A percentile compares a stretch with the other conserved stretches of the same genome.
phyloP scores from a whole-genome alignment of 2,888 invertebrate species.

The Hypselothyrea guttata region DNA sequence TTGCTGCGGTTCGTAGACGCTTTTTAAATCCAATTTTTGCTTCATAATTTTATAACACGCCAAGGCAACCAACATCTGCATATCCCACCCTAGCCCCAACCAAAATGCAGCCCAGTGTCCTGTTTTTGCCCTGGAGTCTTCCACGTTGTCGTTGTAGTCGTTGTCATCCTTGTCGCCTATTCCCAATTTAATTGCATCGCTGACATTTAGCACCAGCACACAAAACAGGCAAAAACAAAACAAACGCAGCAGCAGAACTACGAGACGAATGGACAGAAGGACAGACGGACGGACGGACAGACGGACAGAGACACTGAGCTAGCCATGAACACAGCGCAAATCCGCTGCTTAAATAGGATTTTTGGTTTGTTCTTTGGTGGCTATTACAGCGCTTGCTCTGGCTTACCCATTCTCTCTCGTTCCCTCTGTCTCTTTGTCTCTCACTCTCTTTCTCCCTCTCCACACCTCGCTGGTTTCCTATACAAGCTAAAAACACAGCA shows the following conservation, averaged over 20 bases:
- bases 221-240: slow-evolving; percentile 34
- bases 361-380: slow-evolving; percentile 24
- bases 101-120: slow-evolving; percentile 1
- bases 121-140: slow-evolving; percentile 4
- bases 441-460: not conserved
- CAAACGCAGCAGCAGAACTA: slow-evolving; percentile 11
- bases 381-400: slow-evolving; percentile 2
- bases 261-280: too few relatives aligned
- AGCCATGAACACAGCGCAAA: not conserved
- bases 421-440: too few relatives aligned
- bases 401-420: too few relatives aligned
- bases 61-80: slow-evolving; percentile 31
- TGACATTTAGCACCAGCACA: slow-evolving; percentile 67
- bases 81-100: not conserved
- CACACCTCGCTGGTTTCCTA: not conserved
- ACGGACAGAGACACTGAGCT: not conserved
- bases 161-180: slow-evolving; percentile 42
- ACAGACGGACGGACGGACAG: too few relatives aligned
- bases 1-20: slow-evolving; percentile 22
- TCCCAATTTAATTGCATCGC: slow-evolving; percentile 74
- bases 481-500: slow-evolving; percentile 17
- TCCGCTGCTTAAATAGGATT: slow-evolving; percentile 49
- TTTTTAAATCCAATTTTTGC: slow-evolving; percentile 70
- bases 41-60: slow-evolving; percentile 68
- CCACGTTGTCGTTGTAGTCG: slow-evolving; percentile 6